Evolutionary conservation across 1,140 invertebrate species (phyloP).

Genomic region (Anoplophora glabripennis): DNA sequence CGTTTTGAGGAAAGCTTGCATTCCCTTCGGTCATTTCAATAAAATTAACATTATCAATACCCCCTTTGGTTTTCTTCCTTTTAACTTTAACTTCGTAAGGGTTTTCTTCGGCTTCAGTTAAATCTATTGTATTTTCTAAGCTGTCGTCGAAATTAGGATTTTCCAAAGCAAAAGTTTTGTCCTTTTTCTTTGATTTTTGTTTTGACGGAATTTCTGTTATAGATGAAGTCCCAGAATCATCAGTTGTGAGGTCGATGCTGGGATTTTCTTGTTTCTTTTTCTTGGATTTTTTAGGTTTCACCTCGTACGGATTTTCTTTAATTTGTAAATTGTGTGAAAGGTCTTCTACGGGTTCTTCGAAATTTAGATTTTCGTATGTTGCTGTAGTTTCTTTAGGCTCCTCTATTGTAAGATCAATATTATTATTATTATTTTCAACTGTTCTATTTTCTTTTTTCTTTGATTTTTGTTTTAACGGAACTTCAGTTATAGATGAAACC

Average conservation of each 20-base stretch:
- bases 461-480: no score
- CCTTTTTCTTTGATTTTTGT: slow-evolving; percentile 24
- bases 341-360: slow-evolving; percentile 5
- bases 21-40: slow-evolving; percentile 2
- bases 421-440: slow-evolving; percentile 7
- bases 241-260: no score
- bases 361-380: slow-evolving; percentile 7
- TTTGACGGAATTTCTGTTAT: not conserved
- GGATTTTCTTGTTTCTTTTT: slow-evolving; percentile 16
- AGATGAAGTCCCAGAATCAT: no score
- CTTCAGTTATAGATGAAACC: no score
- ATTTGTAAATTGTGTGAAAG: slow-evolving; percentile 1
- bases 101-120: slow-evolving; percentile 14
- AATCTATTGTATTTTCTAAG: not conserved
- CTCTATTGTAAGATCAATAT: not conserved
- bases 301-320: slow-evolving; percentile 12
- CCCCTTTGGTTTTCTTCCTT: slow-evolving; percentile 21
- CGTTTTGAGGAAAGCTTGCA: not conserved
- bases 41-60: slow-evolving; percentile 23
- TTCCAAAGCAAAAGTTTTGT: slow-evolving; percentile 15
- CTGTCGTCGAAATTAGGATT: slow-evolving; percentile 20
- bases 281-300: slow-evolving; percentile 5
- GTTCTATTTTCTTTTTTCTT: slow-evolving; percentile 9
- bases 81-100: slow-evolving; percentile 24
- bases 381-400: not conserved